These are phyloP conservation scores for Neotoma lepida DNA, from an alignment of 2,113 vertebrate species.

Conservation along the genomic window DNA sequence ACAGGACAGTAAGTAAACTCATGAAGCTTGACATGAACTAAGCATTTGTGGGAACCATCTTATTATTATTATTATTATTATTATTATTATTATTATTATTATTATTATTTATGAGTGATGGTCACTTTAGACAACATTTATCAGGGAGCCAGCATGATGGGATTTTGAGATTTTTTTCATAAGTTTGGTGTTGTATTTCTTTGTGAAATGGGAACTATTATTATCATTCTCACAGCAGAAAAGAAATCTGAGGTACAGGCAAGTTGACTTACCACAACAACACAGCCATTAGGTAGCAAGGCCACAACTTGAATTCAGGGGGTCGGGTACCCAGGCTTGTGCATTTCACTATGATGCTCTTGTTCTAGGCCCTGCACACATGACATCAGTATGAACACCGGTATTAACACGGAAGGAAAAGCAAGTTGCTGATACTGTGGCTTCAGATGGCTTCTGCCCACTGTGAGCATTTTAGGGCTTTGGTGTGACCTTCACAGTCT, in stretches of 20 bases:
- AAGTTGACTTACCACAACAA: not conserved
- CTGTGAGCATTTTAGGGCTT: not conserved
- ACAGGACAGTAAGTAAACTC: not conserved
- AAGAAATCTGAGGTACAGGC: not conserved
- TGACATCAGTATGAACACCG: not conserved
- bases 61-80: too few relatives aligned
- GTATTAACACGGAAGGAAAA: not conserved
- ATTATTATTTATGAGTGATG: rapidly evolving
- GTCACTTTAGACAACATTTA: not conserved
- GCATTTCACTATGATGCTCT: rapidly evolving
- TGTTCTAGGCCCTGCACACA: rapidly evolving
- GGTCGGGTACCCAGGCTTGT: not conserved
- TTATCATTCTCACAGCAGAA: not conserved
- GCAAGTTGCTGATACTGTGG: not conserved
- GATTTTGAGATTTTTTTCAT: constrained; percentile 4
- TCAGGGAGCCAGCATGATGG: not conserved
- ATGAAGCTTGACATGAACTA: not conserved
- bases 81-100: too few relatives aligned
- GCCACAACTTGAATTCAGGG: not conserved
- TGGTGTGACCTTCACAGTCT: not conserved
- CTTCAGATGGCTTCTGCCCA: not conserved
- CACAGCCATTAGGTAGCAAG: not conserved
- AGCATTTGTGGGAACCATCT: not conserved
- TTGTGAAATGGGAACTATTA: not conserved
- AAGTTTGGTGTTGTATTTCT: not conserved